Evolutionary conservation across 2,888 invertebrate genomes (phyloP).

Genomic region (Epicampocera succincta): DNA sequence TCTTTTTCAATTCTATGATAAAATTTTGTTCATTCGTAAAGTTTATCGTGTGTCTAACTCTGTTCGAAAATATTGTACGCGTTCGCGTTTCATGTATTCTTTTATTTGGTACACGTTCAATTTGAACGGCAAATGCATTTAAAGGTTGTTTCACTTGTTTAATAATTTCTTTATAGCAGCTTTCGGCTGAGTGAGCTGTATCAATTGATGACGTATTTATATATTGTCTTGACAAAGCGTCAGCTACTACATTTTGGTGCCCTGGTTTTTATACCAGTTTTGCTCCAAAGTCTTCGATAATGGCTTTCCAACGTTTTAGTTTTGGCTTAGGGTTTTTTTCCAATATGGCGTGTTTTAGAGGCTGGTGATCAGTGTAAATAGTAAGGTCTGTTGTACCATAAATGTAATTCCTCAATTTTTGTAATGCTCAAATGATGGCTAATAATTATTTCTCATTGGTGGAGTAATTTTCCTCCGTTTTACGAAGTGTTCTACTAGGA

Average conservation of each 20-base stretch:
- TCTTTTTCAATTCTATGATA: slow-evolving; percentile 24
- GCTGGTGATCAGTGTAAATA: too few relatives aligned
- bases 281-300: too few relatives aligned
- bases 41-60: slow-evolving; percentile 17
- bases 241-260: slow-evolving; percentile 26
- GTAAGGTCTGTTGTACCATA: too few relatives aligned
- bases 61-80: slow-evolving; percentile 19
- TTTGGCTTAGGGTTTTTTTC: too few relatives aligned
- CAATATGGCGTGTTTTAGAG: too few relatives aligned
- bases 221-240: slow-evolving; percentile 3
- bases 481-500: too few relatives aligned
- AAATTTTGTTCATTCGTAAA: slow-evolving; percentile 16
- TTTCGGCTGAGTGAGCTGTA: slow-evolving; percentile 15
- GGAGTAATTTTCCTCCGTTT: too few relatives aligned
- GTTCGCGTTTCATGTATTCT: slow-evolving; percentile 12
- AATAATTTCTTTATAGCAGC: neutral
- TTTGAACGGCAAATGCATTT: slow-evolving; percentile 4
- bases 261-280: too few relatives aligned
- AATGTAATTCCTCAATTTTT: too few relatives aligned
- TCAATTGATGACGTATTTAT: slow-evolving; percentile 16
- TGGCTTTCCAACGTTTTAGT: too few relatives aligned
- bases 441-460: too few relatives aligned
- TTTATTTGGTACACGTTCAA: slow-evolving; percentile 8
- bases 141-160: slow-evolving; percentile 2
- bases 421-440: too few relatives aligned